Evolutionary conservation across 2,113 vertebrate genomes (phyloP).

Genomic region (Perccottus glenii): DNA sequence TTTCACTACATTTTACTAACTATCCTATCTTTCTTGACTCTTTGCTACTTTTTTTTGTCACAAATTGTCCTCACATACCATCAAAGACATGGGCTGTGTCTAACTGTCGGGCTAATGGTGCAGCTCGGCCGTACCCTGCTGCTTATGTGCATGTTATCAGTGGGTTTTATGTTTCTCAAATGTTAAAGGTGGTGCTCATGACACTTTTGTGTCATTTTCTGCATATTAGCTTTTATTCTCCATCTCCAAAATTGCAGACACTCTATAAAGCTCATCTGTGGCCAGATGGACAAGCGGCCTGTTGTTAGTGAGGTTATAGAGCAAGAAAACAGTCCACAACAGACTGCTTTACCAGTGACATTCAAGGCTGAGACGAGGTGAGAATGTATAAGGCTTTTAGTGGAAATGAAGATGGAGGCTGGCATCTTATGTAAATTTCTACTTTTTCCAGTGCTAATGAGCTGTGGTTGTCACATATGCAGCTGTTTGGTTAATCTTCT

Average conservation of each 20-base stretch:
- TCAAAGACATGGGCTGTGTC: background rate
- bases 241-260: constrained; percentile 1
- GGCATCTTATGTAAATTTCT: no score
- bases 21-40: no score
- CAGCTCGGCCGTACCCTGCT: background rate
- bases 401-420: no score
- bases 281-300: background rate
- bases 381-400: no score
- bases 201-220: background rate
- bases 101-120: background rate
- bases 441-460: no score
- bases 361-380: no score
- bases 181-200: background rate
- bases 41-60: no score
- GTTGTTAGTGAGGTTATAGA: background rate
- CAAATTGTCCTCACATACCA: background rate
- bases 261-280: background rate
- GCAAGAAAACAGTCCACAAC: no score
- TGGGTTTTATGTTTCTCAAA: background rate
- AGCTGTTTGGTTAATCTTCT: no score
- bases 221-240: constrained; percentile 11
- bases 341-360: no score
- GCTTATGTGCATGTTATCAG: constrained; percentile 1
- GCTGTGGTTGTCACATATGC: no score
- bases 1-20: no score